Evolutionary conservation across 2,888 invertebrate genomes (phyloP), one percentile per base, ranked within the genome.

Genomic region (Trichopoda pennipes): DNA sequence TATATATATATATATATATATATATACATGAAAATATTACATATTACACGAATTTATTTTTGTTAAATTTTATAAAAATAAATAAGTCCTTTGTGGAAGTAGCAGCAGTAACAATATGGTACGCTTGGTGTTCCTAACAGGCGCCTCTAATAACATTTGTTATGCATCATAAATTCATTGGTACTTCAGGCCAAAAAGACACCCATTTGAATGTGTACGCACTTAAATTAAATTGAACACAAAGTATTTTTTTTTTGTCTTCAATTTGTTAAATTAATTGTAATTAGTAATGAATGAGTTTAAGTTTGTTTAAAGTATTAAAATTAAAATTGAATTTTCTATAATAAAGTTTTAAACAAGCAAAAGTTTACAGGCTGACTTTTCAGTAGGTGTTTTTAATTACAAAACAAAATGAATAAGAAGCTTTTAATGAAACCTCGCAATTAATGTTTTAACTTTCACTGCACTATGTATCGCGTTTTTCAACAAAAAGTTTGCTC

Each of bases 61-160:
- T 58, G 49, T 68, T 69, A 19, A 64, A 66, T 68, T 68, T 68
- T 63, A 49, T 63, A 69, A 77, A 66, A 51, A 55, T 61, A 64
- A 58, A 56, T 68, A 47, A 61, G 61, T 69, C 55, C 23, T 69
- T 32, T 16, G 44, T 14, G 44, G 47, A 47, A 68, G 68, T 73
- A 55, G 23, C 14, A 16, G 53, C 14, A 1, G 53, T 55, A n/a
- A n/a, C n/a, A 28, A 10, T 9, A 16, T 68, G 63, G 51, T 32
- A 49, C 6, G 53, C 53, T 35, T 63, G 44, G 66, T 32, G 60
- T 66, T 60, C 44, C 44, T 42, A 68, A 28, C 79, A 79, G 81
- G 81, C 81, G 81, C 81, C 78, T 69, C 73, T 66, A 81, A 80
- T 70, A 73, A 64, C 74, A 78, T 78, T 81, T 74, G 78, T 55